These are phyloP conservation scores for Octodonta nipae DNA, from an alignment of 2,888 invertebrate species.

Conservation along the genomic window DNA sequence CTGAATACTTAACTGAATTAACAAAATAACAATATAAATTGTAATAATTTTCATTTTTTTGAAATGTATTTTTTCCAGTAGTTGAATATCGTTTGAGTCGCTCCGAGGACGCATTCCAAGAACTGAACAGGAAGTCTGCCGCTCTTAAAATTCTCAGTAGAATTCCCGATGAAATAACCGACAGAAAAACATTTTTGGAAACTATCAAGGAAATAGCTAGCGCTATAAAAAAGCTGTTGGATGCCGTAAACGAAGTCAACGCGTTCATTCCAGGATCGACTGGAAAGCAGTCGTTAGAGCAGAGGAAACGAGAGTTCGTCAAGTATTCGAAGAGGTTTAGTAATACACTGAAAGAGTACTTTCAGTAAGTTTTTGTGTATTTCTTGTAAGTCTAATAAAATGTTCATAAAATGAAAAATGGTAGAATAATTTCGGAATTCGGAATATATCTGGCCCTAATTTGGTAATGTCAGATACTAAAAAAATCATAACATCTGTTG, in stretches of 20 bases:
- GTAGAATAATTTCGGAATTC: too few relatives aligned
- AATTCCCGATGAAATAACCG: constrained; percentile 98
- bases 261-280: constrained; percentile 77
- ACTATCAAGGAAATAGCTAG: constrained; percentile 97
- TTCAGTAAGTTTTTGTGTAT: constrained; percentile 65
- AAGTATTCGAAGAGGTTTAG: constrained; percentile 98
- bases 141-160: constrained; percentile 91
- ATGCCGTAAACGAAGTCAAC: constrained; percentile 91
- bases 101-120: constrained; percentile 90
- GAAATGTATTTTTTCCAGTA: constrained; percentile 39
- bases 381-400: too few relatives aligned
- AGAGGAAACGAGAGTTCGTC: constrained; percentile 95
- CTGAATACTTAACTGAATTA: too few relatives aligned
- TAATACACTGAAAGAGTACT: constrained; percentile 96
- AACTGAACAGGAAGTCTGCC: constrained; percentile 85
- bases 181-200: constrained; percentile 95
- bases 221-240: constrained; percentile 90
- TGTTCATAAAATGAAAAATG: too few relatives aligned
- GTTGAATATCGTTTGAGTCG: constrained; percentile 77
- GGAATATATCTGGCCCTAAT: too few relatives aligned
- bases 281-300: constrained; percentile 86
- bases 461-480: too few relatives aligned
- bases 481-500: too few relatives aligned
- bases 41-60: constrained; percentile 2
- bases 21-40: constrained; percentile 1